phyloP scores from a whole-genome alignment of 2,797 vertebrate genomes.

The Spinus olivaceus region DNA sequence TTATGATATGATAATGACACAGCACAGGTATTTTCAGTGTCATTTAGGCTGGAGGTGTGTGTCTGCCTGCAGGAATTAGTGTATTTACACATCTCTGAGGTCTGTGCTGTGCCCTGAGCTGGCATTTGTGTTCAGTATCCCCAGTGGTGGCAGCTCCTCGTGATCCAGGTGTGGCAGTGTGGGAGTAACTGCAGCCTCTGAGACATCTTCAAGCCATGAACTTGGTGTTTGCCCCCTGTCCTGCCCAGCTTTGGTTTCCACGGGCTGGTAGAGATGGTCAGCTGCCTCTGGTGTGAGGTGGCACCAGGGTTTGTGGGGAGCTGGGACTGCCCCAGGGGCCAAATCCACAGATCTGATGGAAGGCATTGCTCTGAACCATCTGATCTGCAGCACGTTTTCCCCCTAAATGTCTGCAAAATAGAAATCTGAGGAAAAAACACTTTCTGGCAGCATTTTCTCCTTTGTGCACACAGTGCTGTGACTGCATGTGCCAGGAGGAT shows the following conservation, averaged over 20 bases:
- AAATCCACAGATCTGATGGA: not conserved
- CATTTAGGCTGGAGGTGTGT: not conserved
- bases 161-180: not conserved
- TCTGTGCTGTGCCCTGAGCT: not conserved
- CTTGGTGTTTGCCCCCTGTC: not conserved
- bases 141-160: not conserved
- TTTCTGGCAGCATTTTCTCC: not conserved
- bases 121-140: not conserved
- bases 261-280: not conserved
- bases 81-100: not conserved
- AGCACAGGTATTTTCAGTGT: not conserved
- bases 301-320: not conserved
- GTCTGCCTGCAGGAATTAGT: not conserved
- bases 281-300: not conserved
- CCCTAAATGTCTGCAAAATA: not conserved
- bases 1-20: not conserved
- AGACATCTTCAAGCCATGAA: not conserved
- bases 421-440: not conserved
- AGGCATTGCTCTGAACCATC: not conserved
- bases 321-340: not conserved
- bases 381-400: not conserved
- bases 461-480: not conserved
- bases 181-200: not conserved
- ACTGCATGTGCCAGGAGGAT: accelerated
- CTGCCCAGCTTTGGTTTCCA: not conserved